These are phyloP conservation scores for Myotis lucifugus DNA, from an alignment of 2,113 vertebrate species.

Conservation along the genomic window DNA sequence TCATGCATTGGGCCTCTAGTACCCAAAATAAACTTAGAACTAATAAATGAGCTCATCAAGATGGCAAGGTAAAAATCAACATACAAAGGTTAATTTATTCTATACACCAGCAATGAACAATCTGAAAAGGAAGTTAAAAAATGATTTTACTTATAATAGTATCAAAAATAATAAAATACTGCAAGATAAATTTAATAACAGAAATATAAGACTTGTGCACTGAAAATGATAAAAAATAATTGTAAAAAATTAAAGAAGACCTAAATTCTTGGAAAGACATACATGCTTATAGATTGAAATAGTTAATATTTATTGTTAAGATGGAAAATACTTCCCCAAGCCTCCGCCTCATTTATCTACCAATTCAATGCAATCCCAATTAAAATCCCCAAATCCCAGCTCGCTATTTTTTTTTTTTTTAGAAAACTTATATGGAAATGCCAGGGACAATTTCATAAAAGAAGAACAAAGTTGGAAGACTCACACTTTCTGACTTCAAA, in stretches of 20 bases:
- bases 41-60: background rate
- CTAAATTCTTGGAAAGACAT: background rate
- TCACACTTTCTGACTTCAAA: background rate
- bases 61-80: background rate
- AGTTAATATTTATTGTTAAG: background rate
- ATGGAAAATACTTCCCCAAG: background rate
- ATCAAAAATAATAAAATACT: background rate
- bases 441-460: background rate
- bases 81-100: background rate
- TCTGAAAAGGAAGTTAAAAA: conserved; percentile 17
- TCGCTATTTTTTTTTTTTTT: background rate
- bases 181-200: background rate
- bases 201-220: background rate
- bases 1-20: too few relatives aligned
- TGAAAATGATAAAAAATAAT: background rate
- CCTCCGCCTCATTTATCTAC: background rate
- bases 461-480: background rate
- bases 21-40: background rate
- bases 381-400: background rate
- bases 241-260: background rate
- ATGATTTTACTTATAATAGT: background rate
- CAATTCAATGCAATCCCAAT: background rate
- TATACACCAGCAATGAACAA: background rate
- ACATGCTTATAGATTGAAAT: background rate
- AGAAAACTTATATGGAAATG: background rate